Base-by-base conservation (phyloP, 2,888 invertebrate genomes). In the Onthophagus sagittarius region DNA sequence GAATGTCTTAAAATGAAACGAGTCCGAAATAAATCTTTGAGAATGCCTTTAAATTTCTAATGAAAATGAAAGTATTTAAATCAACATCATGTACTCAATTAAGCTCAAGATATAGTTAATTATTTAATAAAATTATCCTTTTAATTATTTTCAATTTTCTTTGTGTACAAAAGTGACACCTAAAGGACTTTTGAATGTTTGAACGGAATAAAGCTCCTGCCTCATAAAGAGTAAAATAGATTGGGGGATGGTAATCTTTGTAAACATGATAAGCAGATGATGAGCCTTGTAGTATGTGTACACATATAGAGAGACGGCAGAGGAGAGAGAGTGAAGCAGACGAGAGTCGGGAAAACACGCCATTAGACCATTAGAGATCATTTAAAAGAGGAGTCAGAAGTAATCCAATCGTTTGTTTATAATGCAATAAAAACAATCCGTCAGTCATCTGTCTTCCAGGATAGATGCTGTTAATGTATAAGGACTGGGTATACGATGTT, bases 371-470 rank as follows among this genome's bases (percentile, higher is more conserved):
- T 70, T 76, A 77, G 71, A 76, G 71, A 73, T 70, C 73, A 71
- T 73, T 75, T 73, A 76, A 74, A 75, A 76, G 67, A 67, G 67
- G 76, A 74, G 74, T 72, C 75, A 69, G 69, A 70, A 73, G 78
- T 78, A 78, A 78, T 77, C 74, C 76, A 79, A 82, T 82, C 82
- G 83, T 84, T 83, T 85, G 84, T 84, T 85, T 85, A 84, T 80
- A 81, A 82, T 84, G 82, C 79, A 82, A 82, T 83, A 83, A 85
- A 85, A 85, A 84, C 84, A 85, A 84, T 82, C 84, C 83, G 84
- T 85, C 85, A 85, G 84, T 85, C 85, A 85, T 85, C 84, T 85
- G 85, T 84, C 84, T 83, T 82, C 82, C 81, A 82, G 82, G 83
- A 81, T 83, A 80, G 83, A 82, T 82, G 80, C 83, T 83, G 83